Conservation (phyloP, 2,888 invertebrate genomes). For the Arrhopalites spinosus region DNA sequence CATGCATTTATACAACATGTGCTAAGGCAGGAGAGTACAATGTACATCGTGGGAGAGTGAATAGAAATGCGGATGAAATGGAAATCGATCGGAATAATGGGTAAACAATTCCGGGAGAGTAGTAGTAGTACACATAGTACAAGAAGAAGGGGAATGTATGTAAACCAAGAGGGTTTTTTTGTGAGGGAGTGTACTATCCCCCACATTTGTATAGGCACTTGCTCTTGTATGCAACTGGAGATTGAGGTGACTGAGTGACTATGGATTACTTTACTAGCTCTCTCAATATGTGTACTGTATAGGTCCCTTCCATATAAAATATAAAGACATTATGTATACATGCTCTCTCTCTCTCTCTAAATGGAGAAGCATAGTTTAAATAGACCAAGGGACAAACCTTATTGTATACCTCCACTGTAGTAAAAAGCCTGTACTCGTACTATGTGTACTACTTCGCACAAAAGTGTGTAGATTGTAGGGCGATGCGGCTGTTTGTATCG, state of each 20-base stretch:
- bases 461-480: background rate
- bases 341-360: background rate
- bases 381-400: background rate
- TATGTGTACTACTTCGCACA: background rate
- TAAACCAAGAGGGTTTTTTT: no score
- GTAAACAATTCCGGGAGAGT: slow-evolving; percentile 41
- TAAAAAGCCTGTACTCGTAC: background rate
- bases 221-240: background rate
- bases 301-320: background rate
- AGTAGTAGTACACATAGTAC: background rate
- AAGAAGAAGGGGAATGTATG: background rate
- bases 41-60: slow-evolving; percentile 1
- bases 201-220: background rate
- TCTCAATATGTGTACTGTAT: background rate
- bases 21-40: background rate
- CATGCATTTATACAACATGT: background rate
- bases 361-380: slow-evolving; percentile 5
- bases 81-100: slow-evolving; percentile 47
- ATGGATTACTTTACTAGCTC: background rate
- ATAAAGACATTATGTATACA: slow-evolving; percentile 15
- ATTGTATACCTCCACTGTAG: background rate
- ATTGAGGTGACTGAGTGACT: slow-evolving; percentile 19
- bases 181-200: background rate
- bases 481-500: background rate
- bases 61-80: slow-evolving; percentile 35